Percentiles rank a stretch among this genome's conserved stretches.
These are phyloP conservation scores for Aelia acuminata DNA, from an alignment of 2,888 invertebrate species.

Conservation along the genomic window DNA sequence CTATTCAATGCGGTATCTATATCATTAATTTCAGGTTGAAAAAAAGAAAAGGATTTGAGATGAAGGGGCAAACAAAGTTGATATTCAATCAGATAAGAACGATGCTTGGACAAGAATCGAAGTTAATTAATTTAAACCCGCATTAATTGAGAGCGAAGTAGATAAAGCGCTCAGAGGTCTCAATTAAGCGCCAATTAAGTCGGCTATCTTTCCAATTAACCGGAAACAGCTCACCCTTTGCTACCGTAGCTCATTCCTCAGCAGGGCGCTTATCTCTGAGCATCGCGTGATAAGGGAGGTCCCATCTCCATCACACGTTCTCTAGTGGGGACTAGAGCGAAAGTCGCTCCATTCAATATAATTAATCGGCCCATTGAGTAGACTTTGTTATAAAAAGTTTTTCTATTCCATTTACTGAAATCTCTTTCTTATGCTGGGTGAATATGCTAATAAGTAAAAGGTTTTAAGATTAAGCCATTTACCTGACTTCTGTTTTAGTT, in stretches of 20 bases:
- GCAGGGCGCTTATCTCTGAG: not conserved
- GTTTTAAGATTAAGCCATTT: too few species aligned
- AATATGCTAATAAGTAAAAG: too few species aligned
- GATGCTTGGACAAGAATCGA: not conserved
- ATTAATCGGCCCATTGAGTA: too few species aligned
- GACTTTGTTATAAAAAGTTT: too few species aligned
- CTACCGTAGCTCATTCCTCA: not conserved
- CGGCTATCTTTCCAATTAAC: constrained; percentile 28
- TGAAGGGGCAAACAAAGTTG: not conserved
- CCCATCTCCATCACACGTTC: not conserved
- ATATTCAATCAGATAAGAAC: not conserved
- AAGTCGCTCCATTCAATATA: too few species aligned
- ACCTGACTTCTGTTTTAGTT: too few species aligned
- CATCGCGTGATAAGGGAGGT: not conserved
- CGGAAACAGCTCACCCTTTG: not conserved
- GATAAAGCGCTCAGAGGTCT: not conserved
- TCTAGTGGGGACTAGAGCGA: too few species aligned
- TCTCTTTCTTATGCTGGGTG: too few species aligned
- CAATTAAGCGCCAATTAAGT: constrained; percentile 1
- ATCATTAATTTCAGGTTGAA: not conserved
- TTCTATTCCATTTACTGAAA: too few species aligned
- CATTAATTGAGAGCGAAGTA: not conserved
- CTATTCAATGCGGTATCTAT: not conserved
- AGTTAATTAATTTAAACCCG: not conserved
- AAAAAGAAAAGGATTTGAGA: not conserved